A percentile compares a stretch with the other conserved stretches of the same genome.
Conservation (phyloP, 2,113 vertebrate species). For the Chloroceryle aenea region DNA sequence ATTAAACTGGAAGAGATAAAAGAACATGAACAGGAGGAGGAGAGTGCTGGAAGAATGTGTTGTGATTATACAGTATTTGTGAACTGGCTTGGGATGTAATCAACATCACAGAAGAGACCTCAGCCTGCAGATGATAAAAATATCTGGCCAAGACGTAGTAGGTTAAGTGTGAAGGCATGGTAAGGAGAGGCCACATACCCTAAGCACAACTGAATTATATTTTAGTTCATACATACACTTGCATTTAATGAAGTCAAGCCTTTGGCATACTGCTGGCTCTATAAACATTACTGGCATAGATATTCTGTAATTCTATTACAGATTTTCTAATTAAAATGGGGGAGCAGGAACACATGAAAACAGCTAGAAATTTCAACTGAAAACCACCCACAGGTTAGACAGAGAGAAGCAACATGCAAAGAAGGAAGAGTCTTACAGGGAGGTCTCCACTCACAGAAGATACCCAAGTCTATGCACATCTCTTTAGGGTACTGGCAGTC, state of each 20-base stretch:
- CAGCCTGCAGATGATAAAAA: background rate
- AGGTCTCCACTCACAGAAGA: background rate
- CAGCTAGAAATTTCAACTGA: background rate
- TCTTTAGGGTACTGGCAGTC: background rate
- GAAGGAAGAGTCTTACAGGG: background rate
- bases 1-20: background rate
- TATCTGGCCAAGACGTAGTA: background rate
- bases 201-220: slow-evolving; percentile 23
- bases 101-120: background rate
- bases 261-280: slow-evolving; percentile 36
- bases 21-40: background rate
- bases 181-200: background rate
- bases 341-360: background rate
- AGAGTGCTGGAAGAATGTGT: background rate
- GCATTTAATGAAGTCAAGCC: slow-evolving; percentile 26
- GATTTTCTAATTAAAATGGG: slow-evolving; percentile 1
- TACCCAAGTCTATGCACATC: background rate
- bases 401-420: background rate
- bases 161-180: background rate
- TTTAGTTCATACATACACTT: background rate
- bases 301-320: slow-evolving; percentile 27
- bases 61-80: background rate
- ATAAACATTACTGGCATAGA: slow-evolving; percentile 31
- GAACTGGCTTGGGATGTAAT: background rate
- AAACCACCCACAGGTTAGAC: background rate